Evolutionary conservation across 92 coral and sea anemone species (phyloP), one percentile per base, ranked within the genome.

Genomic region (Bergia puertoricense): DNA sequence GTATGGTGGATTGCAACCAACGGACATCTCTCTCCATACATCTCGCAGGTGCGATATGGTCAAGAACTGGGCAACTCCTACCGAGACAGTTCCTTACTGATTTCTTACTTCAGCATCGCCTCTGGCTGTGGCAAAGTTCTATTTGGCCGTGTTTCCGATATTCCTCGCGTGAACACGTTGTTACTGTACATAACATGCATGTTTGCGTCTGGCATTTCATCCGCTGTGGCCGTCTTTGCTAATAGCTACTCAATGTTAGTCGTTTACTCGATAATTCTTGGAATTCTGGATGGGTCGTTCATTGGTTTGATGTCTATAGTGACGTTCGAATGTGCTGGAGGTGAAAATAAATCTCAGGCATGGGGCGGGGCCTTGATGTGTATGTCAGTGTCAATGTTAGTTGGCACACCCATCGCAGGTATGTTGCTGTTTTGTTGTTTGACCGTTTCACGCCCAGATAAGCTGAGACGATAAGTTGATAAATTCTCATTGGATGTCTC

Each of bases 261-360:
- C n/a, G 76, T 90, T 51, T 97, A 97, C 78, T 94, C 91, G n/a
- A 89, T 92, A 7, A 80, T 93, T 23, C 86, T 95, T 38, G 99
- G 99, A 4, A n/a, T 97, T 46, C 81, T 95, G 71, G 99, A 97
- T 81, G 99, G 99, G 6, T 97, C 96, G 67, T 94, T 94, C 43
- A 95, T 95, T 45, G 99, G 99, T 8, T 93, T 97, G 18, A 97
- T 97, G 99, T 97, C 99, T 0, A 95, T 97, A 82, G 98, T 97
- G 77, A 94, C 99, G 43, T 95, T 97, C 77, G 94, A 95, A 81
- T 95, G 99, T 40, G 46, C 95, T 45, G 98, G 94, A 45, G 91
- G 81, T 75, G 91, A 95, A 69, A 85, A 82, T 88, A 95, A 95
- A 90, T 95, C 99, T 6, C 94, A 92, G 37, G 96, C 98, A 79